Base-by-base conservation (phyloP, 2,797 vertebrate genomes). In the Psittacula derbiana region DNA sequence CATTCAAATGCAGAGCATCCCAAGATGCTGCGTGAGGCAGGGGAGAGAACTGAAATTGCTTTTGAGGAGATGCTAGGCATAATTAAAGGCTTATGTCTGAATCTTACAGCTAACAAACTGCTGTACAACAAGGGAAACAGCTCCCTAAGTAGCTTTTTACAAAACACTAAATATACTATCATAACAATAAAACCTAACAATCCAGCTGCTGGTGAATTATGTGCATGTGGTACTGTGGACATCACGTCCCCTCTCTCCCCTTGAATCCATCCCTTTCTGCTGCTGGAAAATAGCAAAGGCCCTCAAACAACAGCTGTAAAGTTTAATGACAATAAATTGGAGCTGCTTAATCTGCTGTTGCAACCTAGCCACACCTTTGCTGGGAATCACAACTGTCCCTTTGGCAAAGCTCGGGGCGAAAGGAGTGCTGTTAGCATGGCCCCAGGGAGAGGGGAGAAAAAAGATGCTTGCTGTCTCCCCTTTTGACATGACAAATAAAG, bases 31-130 rank as follows among this genome's bases (percentile, higher is more conserved):
- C 24, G 40, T 71, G 73, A 94, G 72, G 53, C 75, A 90, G 70
- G 44, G 67, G 70, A 73, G 33, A 91, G 85, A 92, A 61, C 55
- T 84, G 58, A 94, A 94, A 97, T 88, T 86, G 88, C 85, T 97
- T 96, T 93, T 91, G 86, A 2, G 4, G 86, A 57, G 65, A 69
- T 38, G 62, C 58, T 82, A 71, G 49, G 91, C 81, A 49, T 94
- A 96, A 96, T 96, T 92, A 96, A 92, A 96, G 71, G 90, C 49
- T 90, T 90, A 80, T 55, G 88, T 58, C 78, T 96, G 79, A 92
- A 87, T 87, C 88, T 89, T 83, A 93, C 80, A 91, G 78, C 70
- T 60, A 92, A 93, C 90, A 86, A 95, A 93, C 53, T 71, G 65
- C 53, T 86, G 40, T 66, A 76, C 91, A 94, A 67, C 66, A 81